Percentiles rank a stretch among this genome's conserved stretches.
These are phyloP conservation scores for Tragelaphus eurycerus DNA, from an alignment of 2,797 vertebrate species.

Conservation along the genomic window DNA sequence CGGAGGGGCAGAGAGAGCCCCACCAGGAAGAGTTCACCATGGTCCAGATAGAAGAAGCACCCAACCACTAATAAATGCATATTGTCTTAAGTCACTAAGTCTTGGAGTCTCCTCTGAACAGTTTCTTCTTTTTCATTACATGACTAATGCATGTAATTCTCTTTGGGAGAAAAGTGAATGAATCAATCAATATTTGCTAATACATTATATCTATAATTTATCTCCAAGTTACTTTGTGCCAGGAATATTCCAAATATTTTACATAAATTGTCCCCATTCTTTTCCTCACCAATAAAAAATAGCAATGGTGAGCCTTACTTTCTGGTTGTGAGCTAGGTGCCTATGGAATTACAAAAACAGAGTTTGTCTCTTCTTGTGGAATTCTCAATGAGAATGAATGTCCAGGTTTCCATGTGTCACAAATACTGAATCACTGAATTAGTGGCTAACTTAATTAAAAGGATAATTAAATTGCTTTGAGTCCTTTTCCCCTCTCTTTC, in stretches of 20 bases:
- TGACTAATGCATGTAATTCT: neutral
- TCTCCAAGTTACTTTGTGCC: neutral
- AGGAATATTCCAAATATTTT: neutral
- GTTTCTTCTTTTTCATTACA: neutral
- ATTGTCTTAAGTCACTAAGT: neutral
- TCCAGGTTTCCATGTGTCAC: neutral
- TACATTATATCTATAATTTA: neutral
- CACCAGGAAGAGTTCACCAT: neutral
- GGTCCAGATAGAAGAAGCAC: neutral
- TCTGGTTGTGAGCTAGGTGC: neutral
- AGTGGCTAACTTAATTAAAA: conserved; percentile 21
- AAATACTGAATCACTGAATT: neutral
- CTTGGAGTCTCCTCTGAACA: neutral
- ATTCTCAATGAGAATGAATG: neutral
- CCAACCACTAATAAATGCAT: neutral
- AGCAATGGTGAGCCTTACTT: neutral
- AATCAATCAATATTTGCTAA: neutral
- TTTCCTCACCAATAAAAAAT: neutral
- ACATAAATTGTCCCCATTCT: neutral
- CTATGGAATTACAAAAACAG: neutral
- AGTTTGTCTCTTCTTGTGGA: neutral
- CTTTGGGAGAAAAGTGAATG: neutral
- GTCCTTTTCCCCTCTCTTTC: neutral
- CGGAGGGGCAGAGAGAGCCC: neutral
- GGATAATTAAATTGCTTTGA: conserved; percentile 31